These are phyloP conservation scores for Pungitius pungitius DNA, from an alignment of 2,113 vertebrate species.

Conservation along the genomic window DNA sequence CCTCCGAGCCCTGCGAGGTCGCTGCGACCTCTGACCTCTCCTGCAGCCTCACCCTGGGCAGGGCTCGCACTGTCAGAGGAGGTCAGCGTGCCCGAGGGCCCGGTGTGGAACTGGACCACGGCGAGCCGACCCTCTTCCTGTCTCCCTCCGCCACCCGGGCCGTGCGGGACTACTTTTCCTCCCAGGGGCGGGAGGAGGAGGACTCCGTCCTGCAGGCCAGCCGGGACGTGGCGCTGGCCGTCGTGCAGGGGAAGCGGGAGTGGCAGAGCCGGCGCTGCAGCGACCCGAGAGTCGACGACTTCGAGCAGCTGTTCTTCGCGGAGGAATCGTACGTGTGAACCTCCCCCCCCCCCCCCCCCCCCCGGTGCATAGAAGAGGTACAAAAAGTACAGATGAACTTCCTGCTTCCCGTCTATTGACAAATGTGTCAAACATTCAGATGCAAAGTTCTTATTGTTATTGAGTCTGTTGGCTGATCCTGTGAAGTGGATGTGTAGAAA, in stretches of 20 bases:
- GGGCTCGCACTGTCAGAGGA: conserved; percentile 11
- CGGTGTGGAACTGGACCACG: conserved; percentile 36
- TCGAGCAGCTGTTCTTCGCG: conserved; percentile 84
- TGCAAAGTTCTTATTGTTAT: not conserved
- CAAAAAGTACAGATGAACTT: conserved; percentile 31
- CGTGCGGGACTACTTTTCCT: conserved; percentile 71
- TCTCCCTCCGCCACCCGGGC: conserved; percentile 68
- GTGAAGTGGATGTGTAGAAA: not conserved
- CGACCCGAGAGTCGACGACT: conserved; percentile 82
- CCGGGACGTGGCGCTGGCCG: conserved; percentile 73
- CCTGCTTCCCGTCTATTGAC: not conserved
- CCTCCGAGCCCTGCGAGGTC: conserved; percentile 52
- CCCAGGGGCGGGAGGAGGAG: conserved; percentile 59
- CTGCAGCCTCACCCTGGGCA: conserved; percentile 45
- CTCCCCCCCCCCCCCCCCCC: too few species aligned
- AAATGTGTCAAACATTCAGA: not conserved
- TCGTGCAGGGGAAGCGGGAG: conserved; percentile 74
- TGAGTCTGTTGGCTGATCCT: not conserved
- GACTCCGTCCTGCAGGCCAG: conserved; percentile 68
- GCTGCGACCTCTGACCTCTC: not conserved
- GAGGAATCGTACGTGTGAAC: conserved; percentile 81
- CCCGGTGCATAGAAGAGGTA: not conserved
- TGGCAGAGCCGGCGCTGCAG: conserved; percentile 80
- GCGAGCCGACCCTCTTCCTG: conserved; percentile 57
- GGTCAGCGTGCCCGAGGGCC: conserved; percentile 40